These are phyloP conservation scores for Gadopsis marmoratus DNA, from an alignment of 2,797 vertebrate genomes.

Conservation along the genomic window DNA sequence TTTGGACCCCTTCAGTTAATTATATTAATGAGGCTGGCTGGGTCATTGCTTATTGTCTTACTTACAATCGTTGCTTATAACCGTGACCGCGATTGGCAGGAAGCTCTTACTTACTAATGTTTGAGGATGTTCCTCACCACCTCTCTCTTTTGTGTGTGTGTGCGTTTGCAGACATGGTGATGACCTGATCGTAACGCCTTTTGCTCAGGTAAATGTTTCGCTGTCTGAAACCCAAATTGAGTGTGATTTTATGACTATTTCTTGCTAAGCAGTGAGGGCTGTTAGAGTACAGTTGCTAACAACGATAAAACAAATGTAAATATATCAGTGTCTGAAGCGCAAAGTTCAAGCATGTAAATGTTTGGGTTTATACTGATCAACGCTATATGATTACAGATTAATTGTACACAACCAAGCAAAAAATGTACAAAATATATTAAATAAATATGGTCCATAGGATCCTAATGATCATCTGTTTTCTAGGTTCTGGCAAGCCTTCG, in stretches of 20 bases:
- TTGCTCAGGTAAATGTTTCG: slow-evolving; percentile 92
- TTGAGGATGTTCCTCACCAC: background rate
- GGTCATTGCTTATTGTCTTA: slow-evolving; percentile 28
- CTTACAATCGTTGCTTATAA: slow-evolving; percentile 20
- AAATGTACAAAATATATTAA: background rate
- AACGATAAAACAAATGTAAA: background rate
- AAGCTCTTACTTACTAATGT: background rate
- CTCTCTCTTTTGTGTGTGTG: slow-evolving; percentile 13
- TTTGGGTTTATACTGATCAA: background rate
- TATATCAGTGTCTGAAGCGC: background rate
- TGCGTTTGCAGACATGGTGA: slow-evolving; percentile 92
- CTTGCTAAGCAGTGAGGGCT: background rate
- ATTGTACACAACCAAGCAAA: background rate
- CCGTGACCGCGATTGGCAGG: background rate
- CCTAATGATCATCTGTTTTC: slow-evolving; percentile 19
- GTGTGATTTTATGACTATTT: background rate
- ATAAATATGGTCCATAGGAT: background rate
- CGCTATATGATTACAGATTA: background rate
- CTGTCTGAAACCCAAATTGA: background rate
- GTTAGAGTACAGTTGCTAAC: background rate
- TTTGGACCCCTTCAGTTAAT: slow-evolving; percentile 26
- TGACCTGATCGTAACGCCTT: slow-evolving; percentile 98
- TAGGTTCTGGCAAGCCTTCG: slow-evolving; percentile 97
- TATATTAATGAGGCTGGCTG: slow-evolving; percentile 16
- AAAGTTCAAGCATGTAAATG: background rate